Conservation (phyloP, 2,797 vertebrate species). For the Poeciliopsis infans region DNA sequence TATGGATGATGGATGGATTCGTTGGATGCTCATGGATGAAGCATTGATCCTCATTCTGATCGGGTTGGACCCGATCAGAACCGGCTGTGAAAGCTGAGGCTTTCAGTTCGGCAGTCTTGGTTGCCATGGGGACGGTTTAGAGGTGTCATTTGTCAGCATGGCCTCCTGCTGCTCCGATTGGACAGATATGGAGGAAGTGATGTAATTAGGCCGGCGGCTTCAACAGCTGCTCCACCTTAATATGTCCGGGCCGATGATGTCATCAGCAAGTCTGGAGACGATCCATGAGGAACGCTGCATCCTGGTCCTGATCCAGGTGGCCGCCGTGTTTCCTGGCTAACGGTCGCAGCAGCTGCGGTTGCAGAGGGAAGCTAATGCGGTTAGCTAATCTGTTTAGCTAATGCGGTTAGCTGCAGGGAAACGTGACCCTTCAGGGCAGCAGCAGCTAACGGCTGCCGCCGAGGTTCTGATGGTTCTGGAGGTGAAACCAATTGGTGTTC, state of each 20-base stretch:
- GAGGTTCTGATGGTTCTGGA: background rate
- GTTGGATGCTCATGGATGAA: background rate
- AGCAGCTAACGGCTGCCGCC: background rate
- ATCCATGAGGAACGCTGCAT: background rate
- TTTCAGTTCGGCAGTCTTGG: background rate
- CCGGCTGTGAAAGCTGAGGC: background rate
- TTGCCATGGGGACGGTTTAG: background rate
- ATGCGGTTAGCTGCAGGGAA: constrained; percentile 1
- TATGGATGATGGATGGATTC: too few species aligned
- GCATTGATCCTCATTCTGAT: background rate
- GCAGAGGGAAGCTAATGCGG: background rate
- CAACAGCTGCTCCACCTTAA: background rate
- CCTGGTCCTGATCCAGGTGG: too few species aligned
- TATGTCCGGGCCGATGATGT: background rate
- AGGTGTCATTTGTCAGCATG: background rate
- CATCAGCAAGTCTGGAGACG: background rate
- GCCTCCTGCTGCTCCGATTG: background rate
- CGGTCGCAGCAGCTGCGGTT: background rate
- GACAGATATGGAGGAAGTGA: background rate
- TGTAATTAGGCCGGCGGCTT: background rate
- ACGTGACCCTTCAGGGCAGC: background rate
- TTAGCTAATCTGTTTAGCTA: background rate
- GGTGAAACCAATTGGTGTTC: background rate
- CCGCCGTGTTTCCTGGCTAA: background rate
- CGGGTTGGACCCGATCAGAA: background rate